Conservation (phyloP, 2,113 vertebrate species). For the Ginglymostoma cirratum region DNA sequence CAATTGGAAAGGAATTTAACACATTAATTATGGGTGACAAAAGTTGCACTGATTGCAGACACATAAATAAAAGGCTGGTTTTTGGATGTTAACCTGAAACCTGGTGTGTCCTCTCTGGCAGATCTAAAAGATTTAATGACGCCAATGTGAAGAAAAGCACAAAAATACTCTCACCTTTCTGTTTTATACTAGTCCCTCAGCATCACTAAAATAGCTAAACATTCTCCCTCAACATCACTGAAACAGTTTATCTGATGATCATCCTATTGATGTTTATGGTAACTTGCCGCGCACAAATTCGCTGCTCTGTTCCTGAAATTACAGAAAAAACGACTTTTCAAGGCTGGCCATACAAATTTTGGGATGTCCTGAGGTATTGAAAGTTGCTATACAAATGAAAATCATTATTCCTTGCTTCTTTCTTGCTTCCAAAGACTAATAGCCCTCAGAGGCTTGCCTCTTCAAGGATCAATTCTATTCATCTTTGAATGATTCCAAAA, state of each 20-base stretch:
- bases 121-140: background rate
- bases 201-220: background rate
- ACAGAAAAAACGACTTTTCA: no score
- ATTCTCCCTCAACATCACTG: background rate
- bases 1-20: background rate
- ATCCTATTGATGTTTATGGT: background rate
- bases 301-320: background rate
- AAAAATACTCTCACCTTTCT: no score
- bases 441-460: background rate
- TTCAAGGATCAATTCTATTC: background rate
- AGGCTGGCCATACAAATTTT: no score
- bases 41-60: background rate
- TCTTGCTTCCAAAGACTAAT: background rate
- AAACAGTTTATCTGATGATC: background rate
- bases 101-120: background rate
- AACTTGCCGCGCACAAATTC: background rate
- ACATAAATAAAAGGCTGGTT: background rate
- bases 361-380: no score
- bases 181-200: background rate
- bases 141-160: no score
- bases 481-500: background rate
- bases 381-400: no score
- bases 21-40: background rate
- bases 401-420: background rate
- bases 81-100: background rate